Evolutionary conservation across 2,113 vertebrate genomes (phyloP).

Genomic region (Plestiodon gilberti): DNA sequence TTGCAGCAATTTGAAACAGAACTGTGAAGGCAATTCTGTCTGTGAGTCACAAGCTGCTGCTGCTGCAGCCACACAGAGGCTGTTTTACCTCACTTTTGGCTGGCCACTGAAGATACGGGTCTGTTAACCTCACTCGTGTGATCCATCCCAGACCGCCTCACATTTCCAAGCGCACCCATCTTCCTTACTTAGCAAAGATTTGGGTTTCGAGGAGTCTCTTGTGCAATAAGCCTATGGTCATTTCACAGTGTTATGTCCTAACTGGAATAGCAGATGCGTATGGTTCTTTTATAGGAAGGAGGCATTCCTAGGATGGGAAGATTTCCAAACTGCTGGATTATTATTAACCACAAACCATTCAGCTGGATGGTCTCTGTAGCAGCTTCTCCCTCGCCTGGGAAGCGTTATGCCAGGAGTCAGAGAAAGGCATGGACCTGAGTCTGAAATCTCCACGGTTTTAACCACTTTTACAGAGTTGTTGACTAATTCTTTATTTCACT

Average conservation of each 20-base stretch:
- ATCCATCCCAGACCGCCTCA: conserved; percentile 77
- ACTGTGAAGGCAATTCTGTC: conserved; percentile 58
- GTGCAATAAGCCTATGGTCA: conserved; percentile 49
- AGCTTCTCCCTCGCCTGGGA: not conserved
- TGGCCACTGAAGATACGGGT: conserved; percentile 69
- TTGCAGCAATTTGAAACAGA: conserved; percentile 68
- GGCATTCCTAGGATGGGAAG: conserved; percentile 15
- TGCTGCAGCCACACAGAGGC: conserved; percentile 56
- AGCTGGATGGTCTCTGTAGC: not conserved
- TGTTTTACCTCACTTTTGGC: conserved; percentile 69
- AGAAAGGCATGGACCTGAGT: conserved; percentile 5
- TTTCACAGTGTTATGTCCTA: conserved; percentile 33
- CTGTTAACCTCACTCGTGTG: conserved; percentile 67
- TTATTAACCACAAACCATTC: conserved; percentile 34
- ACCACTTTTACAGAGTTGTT: conserved; percentile 17
- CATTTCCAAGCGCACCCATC: conserved; percentile 74
- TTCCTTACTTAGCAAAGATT: conserved; percentile 68
- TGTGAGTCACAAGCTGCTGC: conserved; percentile 65
- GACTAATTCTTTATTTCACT: not conserved
- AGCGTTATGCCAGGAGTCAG: not conserved
- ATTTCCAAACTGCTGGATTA: conserved; percentile 34
- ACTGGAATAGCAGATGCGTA: conserved; percentile 44
- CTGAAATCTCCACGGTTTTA: not conserved
- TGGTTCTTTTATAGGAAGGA: not conserved
- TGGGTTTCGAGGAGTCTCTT: conserved; percentile 48